These are phyloP conservation scores for Ctenochaetus hawaiiensis DNA, from an alignment of 2,797 vertebrate genomes.

Conservation along the genomic window DNA sequence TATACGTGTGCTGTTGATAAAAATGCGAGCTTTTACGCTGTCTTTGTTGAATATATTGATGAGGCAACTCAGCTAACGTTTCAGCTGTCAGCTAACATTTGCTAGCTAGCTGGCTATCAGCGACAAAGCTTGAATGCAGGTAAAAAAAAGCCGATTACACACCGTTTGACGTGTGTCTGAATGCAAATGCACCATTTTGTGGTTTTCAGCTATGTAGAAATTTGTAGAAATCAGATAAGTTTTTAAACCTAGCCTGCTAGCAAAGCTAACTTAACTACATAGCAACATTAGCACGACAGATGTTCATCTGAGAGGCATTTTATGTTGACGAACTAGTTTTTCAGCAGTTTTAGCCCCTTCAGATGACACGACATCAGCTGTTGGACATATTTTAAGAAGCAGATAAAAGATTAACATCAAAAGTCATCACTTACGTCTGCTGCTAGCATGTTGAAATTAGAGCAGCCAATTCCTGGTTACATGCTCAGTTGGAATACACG, in stretches of 20 bases:
- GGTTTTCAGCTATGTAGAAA: neutral
- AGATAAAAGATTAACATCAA: accelerated
- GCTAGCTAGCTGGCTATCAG: neutral
- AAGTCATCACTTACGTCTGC: constrained; percentile 59
- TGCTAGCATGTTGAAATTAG: constrained; percentile 62
- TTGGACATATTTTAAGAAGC: accelerated
- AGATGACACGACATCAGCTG: accelerated
- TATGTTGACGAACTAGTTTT: accelerated
- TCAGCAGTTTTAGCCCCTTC: accelerated
- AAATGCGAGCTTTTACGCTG: accelerated
- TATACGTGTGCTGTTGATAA: no score
- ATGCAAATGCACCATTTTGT: accelerated
- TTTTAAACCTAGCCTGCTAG: constrained; percentile 34
- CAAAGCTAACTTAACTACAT: neutral
- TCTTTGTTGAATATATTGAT: neutral
- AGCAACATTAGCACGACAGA: constrained; percentile 27
- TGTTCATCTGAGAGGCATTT: neutral
- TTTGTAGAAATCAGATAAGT: neutral
- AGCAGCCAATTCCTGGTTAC: constrained; percentile 60
- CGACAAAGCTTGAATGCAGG: accelerated
- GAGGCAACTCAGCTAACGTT: neutral
- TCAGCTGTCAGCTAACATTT: neutral
- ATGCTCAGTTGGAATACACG: constrained; percentile 46
- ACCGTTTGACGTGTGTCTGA: accelerated
- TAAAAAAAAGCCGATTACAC: neutral